A percentile compares a stretch with the other conserved stretches of the same genome.
These are phyloP conservation scores for Platichthys stellatus DNA, from an alignment of 2,113 vertebrate genomes.

Conservation along the genomic window DNA sequence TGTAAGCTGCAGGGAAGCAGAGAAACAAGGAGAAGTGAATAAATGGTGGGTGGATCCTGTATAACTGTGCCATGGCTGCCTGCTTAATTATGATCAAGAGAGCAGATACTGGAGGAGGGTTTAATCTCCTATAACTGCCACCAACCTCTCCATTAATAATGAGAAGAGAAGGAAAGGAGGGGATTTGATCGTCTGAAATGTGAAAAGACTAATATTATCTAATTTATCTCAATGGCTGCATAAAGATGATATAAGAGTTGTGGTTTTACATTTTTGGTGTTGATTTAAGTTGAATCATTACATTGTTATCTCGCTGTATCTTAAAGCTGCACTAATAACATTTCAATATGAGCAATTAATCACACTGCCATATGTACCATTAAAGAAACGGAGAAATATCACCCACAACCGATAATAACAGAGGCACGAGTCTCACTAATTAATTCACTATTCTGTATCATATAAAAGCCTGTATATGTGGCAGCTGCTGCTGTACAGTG, in stretches of 20 bases:
- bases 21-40: slow-evolving; percentile 27
- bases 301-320: background rate
- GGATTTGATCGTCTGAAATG: slow-evolving; percentile 10
- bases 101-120: slow-evolving; percentile 65
- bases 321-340: no score
- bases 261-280: background rate
- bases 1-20: slow-evolving; percentile 15
- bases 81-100: slow-evolving; percentile 70
- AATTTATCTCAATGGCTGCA: slow-evolving; percentile 6
- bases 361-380: background rate
- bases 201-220: background rate
- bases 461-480: background rate
- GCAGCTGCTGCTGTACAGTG: no score
- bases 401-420: no score
- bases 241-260: background rate
- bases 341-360: background rate
- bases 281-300: background rate
- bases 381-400: background rate
- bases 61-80: slow-evolving; percentile 47
- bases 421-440: background rate
- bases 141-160: slow-evolving; percentile 49
- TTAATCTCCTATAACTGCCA: slow-evolving; percentile 61
- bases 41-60: slow-evolving; percentile 54
- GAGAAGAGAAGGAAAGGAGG: background rate
- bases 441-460: background rate